A percentile compares a stretch with the other conserved stretches of the same genome.
phyloP scores from a whole-genome alignment of 2,113 vertebrate genomes.

The Panthera tigris region DNA sequence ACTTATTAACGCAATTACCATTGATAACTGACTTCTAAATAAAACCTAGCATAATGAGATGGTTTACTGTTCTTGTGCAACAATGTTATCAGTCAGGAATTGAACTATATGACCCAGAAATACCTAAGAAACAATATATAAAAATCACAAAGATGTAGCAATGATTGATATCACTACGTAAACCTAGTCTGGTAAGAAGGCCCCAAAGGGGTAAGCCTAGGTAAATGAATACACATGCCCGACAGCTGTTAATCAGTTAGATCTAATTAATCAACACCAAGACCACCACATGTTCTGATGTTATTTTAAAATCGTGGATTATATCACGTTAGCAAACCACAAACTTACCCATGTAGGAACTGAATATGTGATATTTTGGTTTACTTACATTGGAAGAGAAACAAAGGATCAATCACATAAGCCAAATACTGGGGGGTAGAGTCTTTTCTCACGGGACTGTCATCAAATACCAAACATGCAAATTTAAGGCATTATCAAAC shows the following conservation, averaged over 20 bases:
- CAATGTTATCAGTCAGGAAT: background rate
- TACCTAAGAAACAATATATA: background rate
- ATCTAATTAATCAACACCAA: background rate
- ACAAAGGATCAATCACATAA: constrained; percentile 58
- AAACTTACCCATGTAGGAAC: constrained; percentile 55
- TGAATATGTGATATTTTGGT: constrained; percentile 42
- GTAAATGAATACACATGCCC: constrained; percentile 2
- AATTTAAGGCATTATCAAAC: constrained; percentile 34
- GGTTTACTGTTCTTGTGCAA: background rate
- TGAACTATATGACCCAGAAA: background rate
- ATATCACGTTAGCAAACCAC: constrained; percentile 24
- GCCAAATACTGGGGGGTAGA: constrained; percentile 54
- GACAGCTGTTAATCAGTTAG: background rate
- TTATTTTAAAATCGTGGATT: constrained; percentile 34
- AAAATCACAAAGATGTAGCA: background rate
- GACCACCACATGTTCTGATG: background rate
- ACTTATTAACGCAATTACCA: background rate
- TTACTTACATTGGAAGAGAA: constrained; percentile 64
- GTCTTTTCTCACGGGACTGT: constrained; percentile 57
- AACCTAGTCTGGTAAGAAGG: background rate
- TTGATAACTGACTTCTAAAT: background rate
- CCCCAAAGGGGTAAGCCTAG: background rate
- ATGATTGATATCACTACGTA: background rate
- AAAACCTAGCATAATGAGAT: background rate
- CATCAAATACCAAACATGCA: constrained; percentile 55